A percentile compares a stretch with the other conserved stretches of the same genome.
Evolutionary conservation across 2,888 invertebrate genomes (phyloP).

Genomic region (Dicyrtomina minuta): DNA sequence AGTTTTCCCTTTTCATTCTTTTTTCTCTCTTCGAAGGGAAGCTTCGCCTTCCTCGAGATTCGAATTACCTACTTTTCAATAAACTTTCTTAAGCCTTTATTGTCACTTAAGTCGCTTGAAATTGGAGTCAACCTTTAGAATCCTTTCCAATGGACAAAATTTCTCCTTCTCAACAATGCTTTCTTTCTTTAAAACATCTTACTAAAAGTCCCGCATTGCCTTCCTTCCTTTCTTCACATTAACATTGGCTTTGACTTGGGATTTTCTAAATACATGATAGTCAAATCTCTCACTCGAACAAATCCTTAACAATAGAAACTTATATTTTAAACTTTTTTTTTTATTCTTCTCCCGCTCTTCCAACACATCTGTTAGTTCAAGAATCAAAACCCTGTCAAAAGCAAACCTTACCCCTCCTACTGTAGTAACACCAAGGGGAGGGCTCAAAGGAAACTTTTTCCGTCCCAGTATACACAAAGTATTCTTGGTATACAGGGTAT

Average conservation of each 20-base stretch:
- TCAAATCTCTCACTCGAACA: background rate
- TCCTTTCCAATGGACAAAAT: background rate
- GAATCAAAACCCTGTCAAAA: too few relatives aligned
- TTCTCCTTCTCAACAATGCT: slow-evolving; percentile 11
- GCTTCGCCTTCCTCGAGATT: slow-evolving; percentile 10
- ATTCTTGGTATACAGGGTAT: too few relatives aligned
- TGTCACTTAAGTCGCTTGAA: slow-evolving; percentile 29
- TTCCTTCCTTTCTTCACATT: background rate
- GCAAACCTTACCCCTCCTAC: too few relatives aligned
- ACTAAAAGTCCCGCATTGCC: background rate
- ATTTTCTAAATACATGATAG: background rate
- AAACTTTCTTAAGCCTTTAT: slow-evolving; percentile 26
- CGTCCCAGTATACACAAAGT: too few relatives aligned
- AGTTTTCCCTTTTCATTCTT: background rate
- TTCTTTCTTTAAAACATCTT: background rate
- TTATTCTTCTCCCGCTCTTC: background rate
- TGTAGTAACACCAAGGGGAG: too few relatives aligned
- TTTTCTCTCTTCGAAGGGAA: too few relatives aligned
- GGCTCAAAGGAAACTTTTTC: too few relatives aligned
- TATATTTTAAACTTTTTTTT: background rate
- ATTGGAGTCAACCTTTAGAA: slow-evolving; percentile 18
- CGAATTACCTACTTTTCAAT: slow-evolving; percentile 27
- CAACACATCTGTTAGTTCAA: too few relatives aligned
- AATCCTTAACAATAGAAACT: background rate
- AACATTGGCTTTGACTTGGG: too few relatives aligned